Evolutionary conservation across 2,888 invertebrate species (phyloP).

Genomic region (Maniola hyperantus): DNA sequence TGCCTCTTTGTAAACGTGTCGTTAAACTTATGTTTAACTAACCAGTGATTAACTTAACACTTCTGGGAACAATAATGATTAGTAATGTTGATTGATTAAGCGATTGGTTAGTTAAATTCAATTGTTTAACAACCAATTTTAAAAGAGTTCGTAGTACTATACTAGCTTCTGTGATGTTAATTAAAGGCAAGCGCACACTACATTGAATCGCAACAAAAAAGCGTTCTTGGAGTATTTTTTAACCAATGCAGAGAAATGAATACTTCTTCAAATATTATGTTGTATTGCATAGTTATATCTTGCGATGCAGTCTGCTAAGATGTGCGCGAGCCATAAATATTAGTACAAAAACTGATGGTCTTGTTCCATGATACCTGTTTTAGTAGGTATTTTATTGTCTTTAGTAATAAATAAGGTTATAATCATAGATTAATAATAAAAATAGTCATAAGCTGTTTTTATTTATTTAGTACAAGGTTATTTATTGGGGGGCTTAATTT

Average conservation of each 20-base stretch:
- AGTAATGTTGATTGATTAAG: neutral
- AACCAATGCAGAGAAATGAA: too few relatives aligned
- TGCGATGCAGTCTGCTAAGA: neutral
- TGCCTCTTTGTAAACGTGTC: constrained; percentile 21
- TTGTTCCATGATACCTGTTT: constrained; percentile 1
- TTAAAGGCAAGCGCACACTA: neutral
- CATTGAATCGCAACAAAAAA: neutral
- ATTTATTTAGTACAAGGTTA: neutral
- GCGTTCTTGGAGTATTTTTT: too few relatives aligned
- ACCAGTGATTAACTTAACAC: neutral
- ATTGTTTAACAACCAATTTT: neutral
- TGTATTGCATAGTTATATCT: too few relatives aligned
- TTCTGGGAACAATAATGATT: neutral
- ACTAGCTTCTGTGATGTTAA: constrained; percentile 14
- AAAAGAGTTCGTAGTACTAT: neutral
- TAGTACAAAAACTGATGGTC: constrained; percentile 1
- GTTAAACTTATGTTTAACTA: neutral
- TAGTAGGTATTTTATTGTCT: neutral
- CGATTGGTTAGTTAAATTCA: neutral
- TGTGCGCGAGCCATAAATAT: constrained; percentile 10
- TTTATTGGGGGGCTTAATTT: too few relatives aligned
- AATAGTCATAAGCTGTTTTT: constrained; percentile 23
- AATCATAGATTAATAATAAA: constrained; percentile 19
- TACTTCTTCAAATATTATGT: too few relatives aligned
- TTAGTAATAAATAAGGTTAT: constrained; percentile 9